Evolutionary conservation across 2,113 vertebrate species (phyloP).

Genomic region (Tupaia chinensis): DNA sequence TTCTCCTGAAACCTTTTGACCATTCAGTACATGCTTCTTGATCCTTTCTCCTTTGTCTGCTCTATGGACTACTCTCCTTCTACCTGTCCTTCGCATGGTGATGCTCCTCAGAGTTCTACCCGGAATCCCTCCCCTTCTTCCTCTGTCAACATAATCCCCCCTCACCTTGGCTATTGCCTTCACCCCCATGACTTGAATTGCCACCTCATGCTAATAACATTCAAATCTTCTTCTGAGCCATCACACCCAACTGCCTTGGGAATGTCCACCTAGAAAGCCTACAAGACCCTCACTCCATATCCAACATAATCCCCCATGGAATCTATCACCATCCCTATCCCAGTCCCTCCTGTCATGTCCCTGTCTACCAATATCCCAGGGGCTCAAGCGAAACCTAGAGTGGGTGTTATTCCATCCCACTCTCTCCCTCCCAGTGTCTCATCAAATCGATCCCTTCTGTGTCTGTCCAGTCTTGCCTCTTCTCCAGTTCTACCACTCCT

Average conservation of each 20-base stretch:
- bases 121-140: neutral
- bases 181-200: neutral
- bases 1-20: conserved; percentile 21
- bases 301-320: neutral
- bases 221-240: neutral
- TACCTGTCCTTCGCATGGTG: neutral
- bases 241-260: neutral
- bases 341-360: neutral
- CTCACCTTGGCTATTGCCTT: neutral
- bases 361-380: neutral
- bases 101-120: neutral
- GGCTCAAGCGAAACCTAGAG: neutral
- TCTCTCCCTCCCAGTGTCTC: neutral
- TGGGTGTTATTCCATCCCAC: neutral
- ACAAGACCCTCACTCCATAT: neutral
- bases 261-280: neutral
- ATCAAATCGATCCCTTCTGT: neutral
- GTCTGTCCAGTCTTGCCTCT: neutral
- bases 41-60: neutral
- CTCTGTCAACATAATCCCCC: neutral
- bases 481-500: neutral
- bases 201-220: neutral
- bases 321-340: neutral
- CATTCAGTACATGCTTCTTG: neutral
- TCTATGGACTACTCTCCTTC: neutral